Evolutionary conservation across 1,140 invertebrate species (phyloP).

Genomic region (Acromyrmex heyeri): DNA sequence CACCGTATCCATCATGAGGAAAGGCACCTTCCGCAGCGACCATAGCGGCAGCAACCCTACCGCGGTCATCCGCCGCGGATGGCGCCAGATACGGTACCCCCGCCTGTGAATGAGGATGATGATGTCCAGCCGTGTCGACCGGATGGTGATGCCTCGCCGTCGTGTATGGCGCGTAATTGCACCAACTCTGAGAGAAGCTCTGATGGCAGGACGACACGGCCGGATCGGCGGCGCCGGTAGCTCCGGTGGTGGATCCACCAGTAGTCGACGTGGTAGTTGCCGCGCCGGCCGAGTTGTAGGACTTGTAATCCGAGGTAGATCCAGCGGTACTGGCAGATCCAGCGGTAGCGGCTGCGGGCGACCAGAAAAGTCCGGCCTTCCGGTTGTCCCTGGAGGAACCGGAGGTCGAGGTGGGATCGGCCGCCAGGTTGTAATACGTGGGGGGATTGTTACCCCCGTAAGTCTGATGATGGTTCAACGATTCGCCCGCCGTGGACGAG

Average conservation of each 20-base stretch:
- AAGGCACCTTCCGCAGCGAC: slow-evolving; percentile 91
- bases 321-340: slow-evolving; percentile 86
- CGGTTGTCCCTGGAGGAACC: slow-evolving; percentile 87
- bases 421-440: slow-evolving; percentile 92
- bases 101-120: slow-evolving; percentile 86
- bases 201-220: slow-evolving; percentile 90
- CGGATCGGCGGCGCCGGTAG: slow-evolving; percentile 86
- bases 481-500: slow-evolving; percentile 84
- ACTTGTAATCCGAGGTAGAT: slow-evolving; percentile 88
- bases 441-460: slow-evolving; percentile 89
- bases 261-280: slow-evolving; percentile 88
- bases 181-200: slow-evolving; percentile 91
- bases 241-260: slow-evolving; percentile 88
- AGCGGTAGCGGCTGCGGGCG: slow-evolving; percentile 87
- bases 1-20: slow-evolving; percentile 91
- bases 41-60: slow-evolving; percentile 88
- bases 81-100: slow-evolving; percentile 89
- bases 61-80: slow-evolving; percentile 89
- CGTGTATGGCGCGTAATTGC: slow-evolving; percentile 91
- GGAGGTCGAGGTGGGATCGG: slow-evolving; percentile 87
- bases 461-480: slow-evolving; percentile 90
- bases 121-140: slow-evolving; percentile 87
- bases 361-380: slow-evolving; percentile 91
- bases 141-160: slow-evolving; percentile 88
- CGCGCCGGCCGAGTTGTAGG: slow-evolving; percentile 85